Evolutionary conservation across 2,113 vertebrate genomes (phyloP).

Genomic region (Pelusios castaneus): DNA sequence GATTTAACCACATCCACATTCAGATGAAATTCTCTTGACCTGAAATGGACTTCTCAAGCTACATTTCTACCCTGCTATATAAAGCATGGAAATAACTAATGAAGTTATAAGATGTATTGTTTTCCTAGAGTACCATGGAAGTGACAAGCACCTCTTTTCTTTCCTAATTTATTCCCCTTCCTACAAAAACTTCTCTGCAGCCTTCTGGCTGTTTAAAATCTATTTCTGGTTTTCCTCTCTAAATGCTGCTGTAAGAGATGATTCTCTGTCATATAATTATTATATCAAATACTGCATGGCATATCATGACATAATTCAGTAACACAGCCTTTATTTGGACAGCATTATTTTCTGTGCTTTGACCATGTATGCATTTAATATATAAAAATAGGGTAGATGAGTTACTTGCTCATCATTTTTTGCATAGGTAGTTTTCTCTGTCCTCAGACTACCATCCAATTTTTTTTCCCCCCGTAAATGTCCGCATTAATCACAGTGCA

Average conservation of each 20-base stretch:
- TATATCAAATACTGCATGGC: not conserved
- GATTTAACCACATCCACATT: not conserved
- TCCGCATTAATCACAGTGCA: not conserved
- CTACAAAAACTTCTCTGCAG: not conserved
- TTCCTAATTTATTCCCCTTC: not conserved
- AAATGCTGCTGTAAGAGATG: not conserved
- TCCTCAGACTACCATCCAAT: not conserved
- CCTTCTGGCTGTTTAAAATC: not conserved
- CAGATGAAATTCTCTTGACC: not conserved
- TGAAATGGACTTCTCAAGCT: not conserved
- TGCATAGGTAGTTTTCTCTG: not conserved
- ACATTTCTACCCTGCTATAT: not conserved
- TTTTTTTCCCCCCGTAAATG: not conserved
- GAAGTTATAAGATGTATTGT: not conserved
- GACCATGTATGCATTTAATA: not conserved
- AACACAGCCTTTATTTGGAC: not conserved
- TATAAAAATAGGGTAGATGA: rapidly evolving
- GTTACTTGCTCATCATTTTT: not conserved
- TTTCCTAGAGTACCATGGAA: not conserved
- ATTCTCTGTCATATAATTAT: not conserved
- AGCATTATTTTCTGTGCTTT: not conserved
- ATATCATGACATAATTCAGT: not conserved
- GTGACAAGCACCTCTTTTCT: rapidly evolving
- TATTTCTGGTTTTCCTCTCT: not conserved
- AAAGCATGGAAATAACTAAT: not conserved